These are phyloP conservation scores for Philereme transversata DNA, from an alignment of 2,888 invertebrate genomes.

Conservation along the genomic window DNA sequence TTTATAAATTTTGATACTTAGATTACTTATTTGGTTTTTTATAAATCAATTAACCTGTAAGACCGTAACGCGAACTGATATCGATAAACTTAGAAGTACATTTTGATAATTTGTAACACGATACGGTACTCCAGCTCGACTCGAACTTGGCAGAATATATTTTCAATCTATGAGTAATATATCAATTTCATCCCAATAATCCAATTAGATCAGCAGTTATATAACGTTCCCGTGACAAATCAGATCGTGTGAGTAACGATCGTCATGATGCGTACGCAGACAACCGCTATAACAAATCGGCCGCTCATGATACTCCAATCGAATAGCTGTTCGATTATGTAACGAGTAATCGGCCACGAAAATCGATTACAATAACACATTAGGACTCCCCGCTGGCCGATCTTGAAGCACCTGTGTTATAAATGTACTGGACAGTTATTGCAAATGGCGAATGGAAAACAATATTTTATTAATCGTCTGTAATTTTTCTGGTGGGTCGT, in stretches of 20 bases:
- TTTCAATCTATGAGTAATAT: neutral
- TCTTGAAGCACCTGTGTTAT: constrained; percentile 38
- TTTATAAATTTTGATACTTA: too few relatives aligned
- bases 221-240: constrained; percentile 25
- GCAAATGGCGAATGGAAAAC: constrained; percentile 8
- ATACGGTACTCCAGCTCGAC: neutral
- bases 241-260: constrained; percentile 21
- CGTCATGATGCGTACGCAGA: constrained; percentile 36
- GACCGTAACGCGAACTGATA: too few relatives aligned
- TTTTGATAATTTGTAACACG: too few relatives aligned
- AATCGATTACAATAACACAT: constrained; percentile 53
- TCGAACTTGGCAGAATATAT: neutral
- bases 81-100: too few relatives aligned
- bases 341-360: constrained; percentile 49
- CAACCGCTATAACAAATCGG: constrained; percentile 59
- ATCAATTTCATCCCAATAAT: constrained; percentile 19
- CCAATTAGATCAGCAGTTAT: constrained; percentile 20
- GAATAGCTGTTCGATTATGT: constrained; percentile 50
- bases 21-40: too few relatives aligned
- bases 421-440: constrained; percentile 11
- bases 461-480: constrained; percentile 27
- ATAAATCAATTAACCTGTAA: too few relatives aligned
- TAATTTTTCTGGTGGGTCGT: constrained; percentile 4
- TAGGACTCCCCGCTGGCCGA: constrained; percentile 46
- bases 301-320: constrained; percentile 44